Conservation (phyloP, 2,113 vertebrate genomes). For the Elachura formosa region DNA sequence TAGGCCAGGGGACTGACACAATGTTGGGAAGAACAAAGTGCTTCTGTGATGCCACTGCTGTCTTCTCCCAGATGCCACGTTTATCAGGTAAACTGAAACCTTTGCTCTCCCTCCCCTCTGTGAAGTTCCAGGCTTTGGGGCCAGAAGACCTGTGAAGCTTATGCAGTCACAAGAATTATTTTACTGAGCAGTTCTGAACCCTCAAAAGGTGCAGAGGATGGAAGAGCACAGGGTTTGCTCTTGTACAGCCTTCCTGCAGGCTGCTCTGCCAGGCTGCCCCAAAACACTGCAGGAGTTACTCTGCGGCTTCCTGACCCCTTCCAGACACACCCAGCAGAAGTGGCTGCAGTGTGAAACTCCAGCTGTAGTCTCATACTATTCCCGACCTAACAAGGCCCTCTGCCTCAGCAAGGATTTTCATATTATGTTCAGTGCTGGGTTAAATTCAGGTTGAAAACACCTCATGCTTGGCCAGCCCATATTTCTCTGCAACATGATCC, state of each 20-base stretch:
- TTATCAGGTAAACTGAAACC: not conserved
- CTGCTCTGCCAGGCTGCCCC: not conserved
- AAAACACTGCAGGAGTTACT: not conserved
- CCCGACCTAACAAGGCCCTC: not conserved
- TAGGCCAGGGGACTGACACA: not conserved
- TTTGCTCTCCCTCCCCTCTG: not conserved
- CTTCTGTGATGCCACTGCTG: not conserved
- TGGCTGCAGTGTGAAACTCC: not conserved
- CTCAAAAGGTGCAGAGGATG: not conserved
- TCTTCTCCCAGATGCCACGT: not conserved
- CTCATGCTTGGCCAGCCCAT: accelerated
- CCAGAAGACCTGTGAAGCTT: not conserved
- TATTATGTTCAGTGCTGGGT: accelerated
- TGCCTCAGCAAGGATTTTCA: not conserved
- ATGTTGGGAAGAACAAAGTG: not conserved
- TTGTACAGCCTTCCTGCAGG: accelerated
- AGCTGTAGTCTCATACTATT: not conserved
- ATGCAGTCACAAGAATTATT: not conserved
- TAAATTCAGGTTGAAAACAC: not conserved
- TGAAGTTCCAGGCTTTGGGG: not conserved
- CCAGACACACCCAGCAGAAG: not conserved
- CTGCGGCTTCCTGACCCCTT: accelerated
- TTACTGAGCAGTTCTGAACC: not conserved
- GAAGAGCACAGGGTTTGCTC: not conserved
- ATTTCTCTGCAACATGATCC: not conserved